Base-by-base conservation (phyloP, 2,888 invertebrate genomes). In the Cerastis rubricosa region DNA sequence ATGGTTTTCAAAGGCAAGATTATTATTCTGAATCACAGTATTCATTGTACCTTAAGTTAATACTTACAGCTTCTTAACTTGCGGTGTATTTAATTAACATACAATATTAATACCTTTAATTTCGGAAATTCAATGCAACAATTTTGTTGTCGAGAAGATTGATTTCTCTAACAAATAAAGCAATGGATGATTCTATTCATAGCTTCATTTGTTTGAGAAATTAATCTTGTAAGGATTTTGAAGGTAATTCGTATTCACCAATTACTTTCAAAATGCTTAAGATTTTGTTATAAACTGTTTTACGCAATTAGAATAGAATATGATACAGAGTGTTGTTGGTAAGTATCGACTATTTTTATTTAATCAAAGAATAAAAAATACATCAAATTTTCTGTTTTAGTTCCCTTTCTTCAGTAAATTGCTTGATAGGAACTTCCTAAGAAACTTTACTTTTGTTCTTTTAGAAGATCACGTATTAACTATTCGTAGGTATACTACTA, bases 1-100 rank as follows among this genome's bases (percentile, higher is more conserved):
- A 66, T 79, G 71, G 45, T 64, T 71, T 68, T 49, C 45, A 68
- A 63, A 67, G 11, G 29, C n/a, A 51, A 40, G 43, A 61, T 77
- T 80, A 51, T 66, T 47, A 40, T 45, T 29, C 11, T 59, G 45
- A 66, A 61, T 45, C 57, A 19, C 9, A 14, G 35, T 14, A 12
- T 43, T 43, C 22, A 43, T 40, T 22, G 40, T 63, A 43, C 5
- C 7, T 40, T 29, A 3, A 12, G 5, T 17, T n/a, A 76, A 25
- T 74, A 57, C 14, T 0, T 74, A 45, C 11, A 1, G 14, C 11
- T 74, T 19, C n/a, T 19, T 22, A 61, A 59, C 0, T 59, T 59
- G 29, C 9, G 61, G 5, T 35, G 35, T 61, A 35, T 35, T 35
- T 11, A 1, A 3, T 25, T 59, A 29, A 25, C 14, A 29, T 17